Conservation (phyloP, 2,888 invertebrate species). For the Parnassius orleans region DNA sequence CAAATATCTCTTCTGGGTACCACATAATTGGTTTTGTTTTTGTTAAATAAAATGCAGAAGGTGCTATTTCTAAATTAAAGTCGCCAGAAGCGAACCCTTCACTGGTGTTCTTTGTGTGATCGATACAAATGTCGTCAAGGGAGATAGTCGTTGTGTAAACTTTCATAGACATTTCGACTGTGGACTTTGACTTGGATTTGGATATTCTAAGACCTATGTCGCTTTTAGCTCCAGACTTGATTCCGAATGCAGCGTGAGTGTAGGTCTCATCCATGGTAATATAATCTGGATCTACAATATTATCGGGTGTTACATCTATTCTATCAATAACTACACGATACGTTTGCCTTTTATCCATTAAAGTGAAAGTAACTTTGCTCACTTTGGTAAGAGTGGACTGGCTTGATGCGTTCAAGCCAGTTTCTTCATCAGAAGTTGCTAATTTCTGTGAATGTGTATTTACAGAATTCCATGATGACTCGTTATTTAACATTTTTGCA, state of each 20-base stretch:
- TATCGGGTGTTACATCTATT: constrained; percentile 59
- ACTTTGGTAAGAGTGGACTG: constrained; percentile 31
- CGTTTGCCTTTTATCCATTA: constrained; percentile 54
- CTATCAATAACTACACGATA: constrained; percentile 49
- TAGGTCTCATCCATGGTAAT: constrained; percentile 57
- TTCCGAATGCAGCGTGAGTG: constrained; percentile 63
- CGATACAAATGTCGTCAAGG: constrained; percentile 77
- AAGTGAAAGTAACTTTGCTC: constrained; percentile 42
- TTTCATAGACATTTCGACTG: constrained; percentile 53
- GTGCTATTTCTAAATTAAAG: constrained; percentile 53
- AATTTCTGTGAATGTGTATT: constrained; percentile 10
- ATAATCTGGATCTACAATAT: constrained; percentile 51
- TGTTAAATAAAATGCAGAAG: constrained; percentile 67
- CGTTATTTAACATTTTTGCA: constrained; percentile 4
- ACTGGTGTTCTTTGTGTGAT: constrained; percentile 70
- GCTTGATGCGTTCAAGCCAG: constrained; percentile 34
- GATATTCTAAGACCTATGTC: constrained; percentile 44
- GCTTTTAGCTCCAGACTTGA: constrained; percentile 46
- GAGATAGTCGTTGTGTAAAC: constrained; percentile 71
- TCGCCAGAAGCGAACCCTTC: constrained; percentile 50
- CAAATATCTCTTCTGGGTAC: constrained; percentile 80
- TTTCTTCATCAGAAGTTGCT: constrained; percentile 27
- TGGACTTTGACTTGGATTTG: constrained; percentile 42
- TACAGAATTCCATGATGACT: not conserved
- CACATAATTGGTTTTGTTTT: constrained; percentile 51